These are phyloP conservation scores for Bergia puertoricense DNA, from an alignment of 92 coral and sea anemone species.

Conservation along the genomic window DNA sequence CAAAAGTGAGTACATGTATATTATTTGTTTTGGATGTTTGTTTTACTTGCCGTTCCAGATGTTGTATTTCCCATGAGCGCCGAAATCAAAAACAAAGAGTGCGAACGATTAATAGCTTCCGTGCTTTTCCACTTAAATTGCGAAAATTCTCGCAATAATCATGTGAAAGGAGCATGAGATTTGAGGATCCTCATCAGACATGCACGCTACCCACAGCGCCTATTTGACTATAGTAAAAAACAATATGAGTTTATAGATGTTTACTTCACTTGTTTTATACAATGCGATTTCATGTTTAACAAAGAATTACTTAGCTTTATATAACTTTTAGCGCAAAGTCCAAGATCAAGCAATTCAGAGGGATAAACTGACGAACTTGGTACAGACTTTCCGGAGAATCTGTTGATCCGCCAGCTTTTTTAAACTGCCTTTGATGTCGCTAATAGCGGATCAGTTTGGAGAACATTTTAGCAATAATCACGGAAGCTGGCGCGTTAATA, in stretches of 20 bases:
- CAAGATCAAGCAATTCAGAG: too few species aligned
- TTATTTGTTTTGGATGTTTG: not conserved
- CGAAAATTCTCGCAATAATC: conserved; percentile 22
- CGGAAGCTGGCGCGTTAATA: conserved; percentile 7
- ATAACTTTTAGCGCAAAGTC: not conserved
- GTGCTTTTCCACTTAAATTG: conserved; percentile 8
- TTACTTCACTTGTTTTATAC: not conserved
- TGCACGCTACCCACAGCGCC: not conserved
- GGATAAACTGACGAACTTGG: not conserved
- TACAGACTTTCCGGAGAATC: not conserved
- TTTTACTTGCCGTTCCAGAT: conserved; percentile 18
- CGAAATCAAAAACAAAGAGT: not conserved
- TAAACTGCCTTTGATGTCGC: not conserved
- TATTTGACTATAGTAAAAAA: not conserved
- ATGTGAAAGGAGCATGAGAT: conserved; percentile 3
- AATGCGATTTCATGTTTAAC: not conserved
- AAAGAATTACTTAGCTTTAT: not conserved
- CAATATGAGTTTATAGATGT: not conserved
- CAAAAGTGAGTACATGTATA: not conserved
- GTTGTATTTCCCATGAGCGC: conserved; percentile 11
- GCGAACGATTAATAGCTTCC: conserved; percentile 25
- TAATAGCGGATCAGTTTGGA: not conserved
- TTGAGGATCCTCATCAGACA: not conserved
- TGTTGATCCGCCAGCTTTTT: not conserved
- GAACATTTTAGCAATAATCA: conserved; percentile 30